Percentiles rank a stretch among this genome's conserved stretches.
These are phyloP conservation scores for Tetrax tetrax DNA, from an alignment of 2,113 vertebrate species.

Conservation along the genomic window DNA sequence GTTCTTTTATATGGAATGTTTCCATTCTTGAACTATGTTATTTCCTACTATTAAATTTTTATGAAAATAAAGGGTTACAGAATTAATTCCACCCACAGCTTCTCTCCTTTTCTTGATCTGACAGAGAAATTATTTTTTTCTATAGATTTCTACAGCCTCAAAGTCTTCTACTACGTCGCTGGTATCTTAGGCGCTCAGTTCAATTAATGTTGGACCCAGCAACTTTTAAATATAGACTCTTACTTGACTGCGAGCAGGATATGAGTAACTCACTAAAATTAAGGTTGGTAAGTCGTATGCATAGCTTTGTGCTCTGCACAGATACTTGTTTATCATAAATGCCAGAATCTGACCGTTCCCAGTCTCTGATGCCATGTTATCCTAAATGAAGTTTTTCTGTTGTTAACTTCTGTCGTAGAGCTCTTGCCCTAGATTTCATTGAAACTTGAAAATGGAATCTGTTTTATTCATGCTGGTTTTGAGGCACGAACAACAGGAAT, in stretches of 20 bases:
- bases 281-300: neutral
- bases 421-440: neutral
- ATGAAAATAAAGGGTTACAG: constrained; percentile 53
- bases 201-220: neutral
- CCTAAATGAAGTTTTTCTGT: neutral
- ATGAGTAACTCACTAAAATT: neutral
- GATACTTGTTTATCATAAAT: neutral
- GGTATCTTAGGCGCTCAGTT: neutral
- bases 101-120: constrained; percentile 19
- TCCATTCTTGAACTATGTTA: constrained; percentile 35
- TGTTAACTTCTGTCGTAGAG: neutral
- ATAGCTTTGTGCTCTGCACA: neutral
- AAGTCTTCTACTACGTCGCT: neutral
- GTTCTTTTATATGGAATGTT: constrained; percentile 44
- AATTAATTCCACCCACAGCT: constrained; percentile 48
- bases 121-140: neutral
- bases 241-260: neutral
- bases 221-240: constrained; percentile 21
- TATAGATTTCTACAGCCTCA: neutral
- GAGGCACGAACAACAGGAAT: neutral
- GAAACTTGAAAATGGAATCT: neutral
- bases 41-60: constrained; percentile 45
- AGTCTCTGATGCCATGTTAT: neutral
- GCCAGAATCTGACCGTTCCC: neutral
- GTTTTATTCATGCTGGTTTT: neutral